phyloP scores from a whole-genome alignment of 2,113 vertebrate genomes.

The Atrichornis clamosus region DNA sequence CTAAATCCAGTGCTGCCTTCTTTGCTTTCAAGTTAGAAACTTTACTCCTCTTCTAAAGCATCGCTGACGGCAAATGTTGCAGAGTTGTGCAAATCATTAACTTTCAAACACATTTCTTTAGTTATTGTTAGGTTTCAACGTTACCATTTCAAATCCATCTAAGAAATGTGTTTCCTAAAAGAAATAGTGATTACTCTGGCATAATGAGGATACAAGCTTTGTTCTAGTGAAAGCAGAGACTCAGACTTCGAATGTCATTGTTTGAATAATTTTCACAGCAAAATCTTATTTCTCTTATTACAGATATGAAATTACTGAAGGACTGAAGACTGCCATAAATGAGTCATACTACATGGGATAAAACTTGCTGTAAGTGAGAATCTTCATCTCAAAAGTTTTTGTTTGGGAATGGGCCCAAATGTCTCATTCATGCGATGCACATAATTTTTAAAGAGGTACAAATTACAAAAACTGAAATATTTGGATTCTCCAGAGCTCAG shows the following conservation, averaged over 20 bases:
- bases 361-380: neutral
- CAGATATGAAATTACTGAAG: neutral
- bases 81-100: neutral
- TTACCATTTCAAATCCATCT: neutral
- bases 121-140: neutral
- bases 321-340: neutral
- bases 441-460: neutral
- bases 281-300: neutral
- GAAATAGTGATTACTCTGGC: neutral
- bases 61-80: neutral
- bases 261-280: neutral
- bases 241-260: neutral
- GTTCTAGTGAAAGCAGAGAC: neutral
- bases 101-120: neutral
- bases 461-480: neutral
- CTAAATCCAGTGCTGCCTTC: neutral
- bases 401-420: neutral
- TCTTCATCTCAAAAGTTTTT: neutral
- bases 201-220: neutral
- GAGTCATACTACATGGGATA: neutral
- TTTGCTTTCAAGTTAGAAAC: conserved; percentile 34
- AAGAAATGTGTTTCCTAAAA: neutral
- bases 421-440: neutral
- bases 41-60: neutral
- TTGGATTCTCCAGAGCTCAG: neutral